Percentiles rank a stretch among this genome's conserved stretches.
Conservation (phyloP, 2,113 vertebrate genomes). For the Ailurus styani region DNA sequence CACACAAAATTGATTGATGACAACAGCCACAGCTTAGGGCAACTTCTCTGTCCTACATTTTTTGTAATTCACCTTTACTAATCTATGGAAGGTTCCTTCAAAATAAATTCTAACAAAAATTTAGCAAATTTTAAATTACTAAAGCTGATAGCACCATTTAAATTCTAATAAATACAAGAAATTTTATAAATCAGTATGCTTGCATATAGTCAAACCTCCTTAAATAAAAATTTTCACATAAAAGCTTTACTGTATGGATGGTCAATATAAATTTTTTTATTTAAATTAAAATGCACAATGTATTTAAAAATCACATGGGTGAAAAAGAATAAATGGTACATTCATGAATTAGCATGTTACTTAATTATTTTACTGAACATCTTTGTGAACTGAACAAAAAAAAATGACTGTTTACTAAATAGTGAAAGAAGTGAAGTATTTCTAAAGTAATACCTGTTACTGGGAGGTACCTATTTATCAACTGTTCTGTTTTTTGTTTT, state of each 20-base stretch:
- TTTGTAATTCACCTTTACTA: background rate
- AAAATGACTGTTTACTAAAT: conserved; percentile 29
- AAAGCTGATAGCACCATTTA: background rate
- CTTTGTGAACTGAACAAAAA: conserved; percentile 44
- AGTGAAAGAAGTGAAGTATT: conserved; percentile 18
- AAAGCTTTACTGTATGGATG: background rate
- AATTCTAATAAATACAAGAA: background rate
- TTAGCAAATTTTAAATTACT: background rate
- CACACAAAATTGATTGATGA: background rate
- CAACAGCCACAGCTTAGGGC: background rate
- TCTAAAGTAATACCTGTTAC: conserved; percentile 25
- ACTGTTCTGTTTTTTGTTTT: background rate
- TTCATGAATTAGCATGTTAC: conserved; percentile 54
- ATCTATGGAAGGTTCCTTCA: background rate
- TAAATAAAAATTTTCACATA: background rate
- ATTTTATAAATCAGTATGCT: background rate
- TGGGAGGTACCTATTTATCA: background rate
- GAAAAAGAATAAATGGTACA: conserved; percentile 43
- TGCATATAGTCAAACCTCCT: background rate
- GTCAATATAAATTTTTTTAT: background rate
- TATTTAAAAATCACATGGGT: conserved; percentile 30
- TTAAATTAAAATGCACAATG: conserved; percentile 28
- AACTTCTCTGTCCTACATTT: background rate
- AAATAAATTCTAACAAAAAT: background rate
- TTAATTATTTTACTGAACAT: conserved; percentile 61